Percentiles rank a stretch among this genome's conserved stretches.
Evolutionary conservation across 92 coral and sea anemone genomes (phyloP).

Genomic region (Pocillopora meandrina): DNA sequence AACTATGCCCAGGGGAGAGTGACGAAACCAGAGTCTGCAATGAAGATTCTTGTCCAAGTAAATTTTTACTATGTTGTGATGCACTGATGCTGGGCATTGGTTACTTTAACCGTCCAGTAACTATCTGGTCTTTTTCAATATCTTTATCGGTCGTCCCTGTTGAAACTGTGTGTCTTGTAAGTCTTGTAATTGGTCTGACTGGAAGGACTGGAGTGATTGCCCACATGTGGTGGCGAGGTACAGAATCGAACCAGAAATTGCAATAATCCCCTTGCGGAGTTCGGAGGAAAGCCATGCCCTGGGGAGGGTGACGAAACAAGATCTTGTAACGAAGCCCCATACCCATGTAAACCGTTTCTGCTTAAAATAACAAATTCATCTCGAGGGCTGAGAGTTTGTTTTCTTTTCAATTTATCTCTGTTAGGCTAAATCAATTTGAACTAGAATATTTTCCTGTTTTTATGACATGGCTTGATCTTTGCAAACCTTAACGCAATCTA

Average conservation of each 20-base stretch:
- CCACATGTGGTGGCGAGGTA: conserved; percentile 42
- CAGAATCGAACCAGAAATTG: conserved; percentile 26
- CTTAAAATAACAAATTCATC: not conserved
- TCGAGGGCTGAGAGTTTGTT: too few relatives aligned
- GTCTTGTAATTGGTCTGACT: conserved; percentile 16
- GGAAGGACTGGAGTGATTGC: conserved; percentile 15
- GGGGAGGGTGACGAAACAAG: conserved; percentile 13
- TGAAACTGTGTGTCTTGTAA: not conserved
- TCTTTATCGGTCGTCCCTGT: not conserved
- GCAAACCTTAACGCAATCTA: too few relatives aligned
- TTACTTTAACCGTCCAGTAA: not conserved
- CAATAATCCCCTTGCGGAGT: not conserved
- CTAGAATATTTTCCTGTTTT: too few relatives aligned
- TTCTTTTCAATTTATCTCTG: too few relatives aligned
- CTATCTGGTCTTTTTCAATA: not conserved
- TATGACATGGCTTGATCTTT: too few relatives aligned
- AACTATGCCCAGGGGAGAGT: conserved; percentile 20
- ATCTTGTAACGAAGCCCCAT: conserved; percentile 26
- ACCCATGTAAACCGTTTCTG: conserved; percentile 2
- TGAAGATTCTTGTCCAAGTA: conserved; percentile 22
- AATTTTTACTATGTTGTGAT: not conserved
- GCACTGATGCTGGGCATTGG: too few relatives aligned
- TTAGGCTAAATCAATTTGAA: too few relatives aligned
- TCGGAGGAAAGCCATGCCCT: not conserved
- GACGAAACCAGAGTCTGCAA: conserved; percentile 12